A percentile compares a stretch with the other conserved stretches of the same genome.
Conservation (phyloP, 2,113 vertebrate genomes). For the Larimichthys crocea region DNA sequence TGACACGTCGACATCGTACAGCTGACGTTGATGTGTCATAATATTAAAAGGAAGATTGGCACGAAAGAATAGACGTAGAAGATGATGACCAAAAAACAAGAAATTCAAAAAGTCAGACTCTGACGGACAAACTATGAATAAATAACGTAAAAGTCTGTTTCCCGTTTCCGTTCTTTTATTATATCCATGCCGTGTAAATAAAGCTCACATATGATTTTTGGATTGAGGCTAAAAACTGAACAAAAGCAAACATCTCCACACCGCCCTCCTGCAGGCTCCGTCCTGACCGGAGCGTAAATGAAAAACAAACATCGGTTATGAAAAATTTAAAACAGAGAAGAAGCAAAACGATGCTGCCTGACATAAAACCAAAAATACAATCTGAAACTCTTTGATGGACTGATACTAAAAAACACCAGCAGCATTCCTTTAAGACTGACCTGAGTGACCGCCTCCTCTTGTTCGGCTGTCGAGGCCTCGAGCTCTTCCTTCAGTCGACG, state of each 20-base stretch:
- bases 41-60: no score
- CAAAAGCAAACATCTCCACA: not conserved
- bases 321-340: not conserved
- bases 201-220: not conserved
- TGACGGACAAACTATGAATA: slow-evolving; percentile 2
- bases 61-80: no score
- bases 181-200: not conserved
- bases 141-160: not conserved
- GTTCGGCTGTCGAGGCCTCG: not conserved
- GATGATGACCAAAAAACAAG: not conserved
- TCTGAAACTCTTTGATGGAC: no score
- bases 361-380: not conserved
- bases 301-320: not conserved
- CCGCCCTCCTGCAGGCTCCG: not conserved
- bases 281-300: not conserved
- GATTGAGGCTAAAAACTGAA: not conserved
- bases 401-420: not conserved
- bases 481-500: slow-evolving; percentile 58
- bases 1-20: not conserved
- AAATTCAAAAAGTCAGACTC: not conserved
- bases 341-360: not conserved
- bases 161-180: not conserved
- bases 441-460: slow-evolving; percentile 38
- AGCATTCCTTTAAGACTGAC: slow-evolving; percentile 29
- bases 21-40: no score